Base-by-base conservation (phyloP, 1,140 invertebrate genomes). In the Eupristina koningsbergeri region DNA sequence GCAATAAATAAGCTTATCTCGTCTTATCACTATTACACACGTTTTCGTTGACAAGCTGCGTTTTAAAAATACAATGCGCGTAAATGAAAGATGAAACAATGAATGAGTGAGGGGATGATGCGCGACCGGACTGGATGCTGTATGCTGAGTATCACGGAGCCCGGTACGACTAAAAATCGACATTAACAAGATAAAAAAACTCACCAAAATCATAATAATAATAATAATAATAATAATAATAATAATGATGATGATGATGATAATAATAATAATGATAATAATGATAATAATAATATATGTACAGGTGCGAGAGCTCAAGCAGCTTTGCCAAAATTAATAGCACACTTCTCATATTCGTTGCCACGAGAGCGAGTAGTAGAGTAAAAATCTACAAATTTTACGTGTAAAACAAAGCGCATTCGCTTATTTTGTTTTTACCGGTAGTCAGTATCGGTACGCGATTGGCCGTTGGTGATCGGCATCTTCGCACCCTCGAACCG, bases 1-100 rank as follows among this genome's bases (percentile, higher is more conserved):
- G 26, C 41, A 69, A 79, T 79, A 79, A 79, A 79, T 79, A 69
- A 67, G 77, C 53, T n/a, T n/a, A n/a, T n/a, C n/a, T n/a, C 53
- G 58, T 31, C 26, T 22, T 64, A 45, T 69, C 63, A n/a, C 63
- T 74, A 47, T 26, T 74, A 8, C 45, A 74, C 45, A 19, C 6
- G 45, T 58, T 58, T 58, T 26, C 22, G 45, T n/a, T 6, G 36
- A 71, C 19, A 19, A 6, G 29, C 39, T 17, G n/a, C 31, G 73
- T 13, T 53, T 29, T 11, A 31, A 31, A 11, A 39, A 17, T 29
- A 29, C 9, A 58, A 76, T 61, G 74, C 11, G 50, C 26, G 67
- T 34, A 15, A 39, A 58, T 5, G 7, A 26, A 34, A 26, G 31
- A 17, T 22, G 50, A 61, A 2, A 58, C 7, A 61, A 61, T 22